Evolutionary conservation across 2,113 vertebrate species (phyloP), one percentile per base, ranked within the genome.

Genomic region (Xiphophorus hellerii): DNA sequence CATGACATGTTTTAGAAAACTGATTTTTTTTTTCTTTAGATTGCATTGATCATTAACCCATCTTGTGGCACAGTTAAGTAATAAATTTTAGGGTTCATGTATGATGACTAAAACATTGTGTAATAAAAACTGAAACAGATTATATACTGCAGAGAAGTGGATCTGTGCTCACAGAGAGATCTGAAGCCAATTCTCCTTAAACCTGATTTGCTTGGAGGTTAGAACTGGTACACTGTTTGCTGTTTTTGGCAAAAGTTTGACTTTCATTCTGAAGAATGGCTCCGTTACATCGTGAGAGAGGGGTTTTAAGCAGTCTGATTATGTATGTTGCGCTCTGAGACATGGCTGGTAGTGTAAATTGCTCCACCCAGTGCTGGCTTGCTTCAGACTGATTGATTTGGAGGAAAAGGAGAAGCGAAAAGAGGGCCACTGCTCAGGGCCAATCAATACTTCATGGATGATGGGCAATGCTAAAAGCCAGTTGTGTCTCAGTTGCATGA

Each of bases 291-390:
- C 61, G 29, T 5, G 65, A 87, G 66, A 78, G 76, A 78, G 77
- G 51, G 69, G 10, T 73, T 80, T 81, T 73, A 74, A 87, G 75
- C 81, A 71, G 80, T 84, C 73, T 82, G 77, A 91, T 88, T 84
- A 76, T 82, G 74, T 78, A 73, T 62, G 80, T 74, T 71, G 78
- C 77, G 81, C 66, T 78, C 80, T 71, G 76, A 87, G 90, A 91
- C 84, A 85, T 87, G 73, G 76, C 78, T 74, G 62, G 42, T 71
- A 79, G 91, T 92, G 88, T 90, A 76, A 90, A 82, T 73, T 72
- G 78, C 63, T 81, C 68, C 25, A 2, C 30, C 62, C 3, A 1
- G n/a, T 7, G 54, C 76, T 71, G 76, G 29, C 77, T 84, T 42
- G 31, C 69, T 77, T 80, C 37, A 75, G 77, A 73, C 76, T 78